Evolutionary conservation across 2,113 vertebrate species (phyloP).

Genomic region (Chaetura pelagica): DNA sequence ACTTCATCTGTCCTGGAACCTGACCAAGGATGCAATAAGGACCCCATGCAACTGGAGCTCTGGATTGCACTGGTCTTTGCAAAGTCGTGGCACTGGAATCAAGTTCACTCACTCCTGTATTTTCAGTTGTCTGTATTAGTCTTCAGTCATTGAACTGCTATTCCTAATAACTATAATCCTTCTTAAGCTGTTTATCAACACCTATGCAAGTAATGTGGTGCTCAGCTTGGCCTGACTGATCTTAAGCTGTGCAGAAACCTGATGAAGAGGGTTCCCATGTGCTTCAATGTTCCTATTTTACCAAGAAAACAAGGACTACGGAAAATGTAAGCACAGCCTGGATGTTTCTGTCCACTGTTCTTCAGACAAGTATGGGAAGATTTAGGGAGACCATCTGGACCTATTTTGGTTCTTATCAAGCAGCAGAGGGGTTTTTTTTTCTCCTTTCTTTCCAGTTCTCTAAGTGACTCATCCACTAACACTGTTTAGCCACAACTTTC

Average conservation of each 20-base stretch:
- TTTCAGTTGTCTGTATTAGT: neutral
- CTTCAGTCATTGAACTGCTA: neutral
- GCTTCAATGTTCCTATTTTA: neutral
- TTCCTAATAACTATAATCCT: neutral
- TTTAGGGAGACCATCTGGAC: neutral
- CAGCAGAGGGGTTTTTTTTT: neutral
- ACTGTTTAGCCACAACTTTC: conserved; percentile 26
- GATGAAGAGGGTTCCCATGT: neutral
- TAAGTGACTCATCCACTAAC: conserved; percentile 27
- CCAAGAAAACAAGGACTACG: neutral
- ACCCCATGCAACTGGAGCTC: neutral
- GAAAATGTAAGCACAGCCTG: neutral
- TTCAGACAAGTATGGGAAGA: neutral
- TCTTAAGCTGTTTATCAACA: neutral
- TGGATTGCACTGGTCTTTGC: neutral
- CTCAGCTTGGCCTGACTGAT: neutral
- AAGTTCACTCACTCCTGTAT: neutral
- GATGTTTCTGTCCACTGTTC: neutral
- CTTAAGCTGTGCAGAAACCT: neutral
- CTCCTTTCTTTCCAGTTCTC: neutral
- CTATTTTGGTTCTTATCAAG: conserved; percentile 41
- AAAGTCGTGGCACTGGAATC: neutral
- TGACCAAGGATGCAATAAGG: neutral
- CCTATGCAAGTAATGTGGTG: neutral
- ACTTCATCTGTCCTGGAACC: neutral